These are phyloP conservation scores for Brachionus koreanus DNA, from an alignment of 1,140 invertebrate genomes.

Conservation along the genomic window DNA sequence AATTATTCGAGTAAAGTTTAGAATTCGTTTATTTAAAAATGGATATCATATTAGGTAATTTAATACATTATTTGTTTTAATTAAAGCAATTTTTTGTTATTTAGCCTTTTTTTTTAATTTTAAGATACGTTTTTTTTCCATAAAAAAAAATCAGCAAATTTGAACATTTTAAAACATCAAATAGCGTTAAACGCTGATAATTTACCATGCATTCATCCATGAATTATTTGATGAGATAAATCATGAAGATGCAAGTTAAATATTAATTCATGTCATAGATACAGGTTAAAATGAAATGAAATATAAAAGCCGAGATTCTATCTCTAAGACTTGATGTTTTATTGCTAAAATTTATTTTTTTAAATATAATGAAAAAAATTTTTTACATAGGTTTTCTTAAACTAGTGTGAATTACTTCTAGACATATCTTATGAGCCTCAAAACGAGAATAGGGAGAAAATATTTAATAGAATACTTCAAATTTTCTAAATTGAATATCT, in stretches of 20 bases:
- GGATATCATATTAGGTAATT: neutral
- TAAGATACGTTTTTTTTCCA: neutral
- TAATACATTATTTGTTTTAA: neutral
- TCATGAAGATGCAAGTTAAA: neutral
- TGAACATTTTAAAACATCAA: neutral
- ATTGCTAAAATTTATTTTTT: no score
- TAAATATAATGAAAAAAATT: no score
- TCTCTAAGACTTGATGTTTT: no score
- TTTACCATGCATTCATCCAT: neutral
- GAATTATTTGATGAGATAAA: neutral
- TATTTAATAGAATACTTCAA: no score
- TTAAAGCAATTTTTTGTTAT: neutral
- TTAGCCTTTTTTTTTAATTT: neutral
- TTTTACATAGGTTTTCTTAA: no score
- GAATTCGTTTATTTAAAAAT: neutral
- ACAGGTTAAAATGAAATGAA: neutral
- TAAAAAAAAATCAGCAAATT: neutral
- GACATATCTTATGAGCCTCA: no score
- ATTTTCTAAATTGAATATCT: no score
- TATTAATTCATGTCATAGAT: neutral
- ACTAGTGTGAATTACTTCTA: no score
- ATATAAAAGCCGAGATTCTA: neutral
- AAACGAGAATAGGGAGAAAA: no score
- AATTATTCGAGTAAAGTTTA: neutral
- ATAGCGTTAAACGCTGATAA: neutral